Conservation (phyloP, 2,797 vertebrate species). For the Amphiprion clarkii region DNA sequence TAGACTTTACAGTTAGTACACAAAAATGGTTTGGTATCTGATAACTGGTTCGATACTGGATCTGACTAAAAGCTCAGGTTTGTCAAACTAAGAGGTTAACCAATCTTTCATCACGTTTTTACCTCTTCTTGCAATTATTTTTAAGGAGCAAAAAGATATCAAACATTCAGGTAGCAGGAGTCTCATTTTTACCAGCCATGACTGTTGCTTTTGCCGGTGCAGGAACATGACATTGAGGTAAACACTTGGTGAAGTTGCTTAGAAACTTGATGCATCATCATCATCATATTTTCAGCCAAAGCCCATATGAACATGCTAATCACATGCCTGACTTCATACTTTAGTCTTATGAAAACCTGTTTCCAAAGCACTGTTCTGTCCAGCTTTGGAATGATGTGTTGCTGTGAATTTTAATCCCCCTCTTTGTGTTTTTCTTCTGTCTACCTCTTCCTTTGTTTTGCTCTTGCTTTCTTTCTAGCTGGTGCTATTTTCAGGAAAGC, state of each 20-base stretch:
- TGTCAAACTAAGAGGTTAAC: not conserved
- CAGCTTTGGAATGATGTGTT: not conserved
- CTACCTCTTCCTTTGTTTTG: constrained; percentile 13
- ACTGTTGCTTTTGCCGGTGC: not conserved
- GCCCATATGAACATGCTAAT: constrained; percentile 12
- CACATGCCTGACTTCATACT: constrained; percentile 14
- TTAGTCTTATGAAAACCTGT: constrained; percentile 19
- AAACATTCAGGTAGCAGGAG: not conserved
- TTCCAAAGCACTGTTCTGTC: constrained; percentile 16
- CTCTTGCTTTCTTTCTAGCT: constrained; percentile 75
- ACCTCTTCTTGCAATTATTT: not conserved
- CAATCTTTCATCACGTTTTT: not conserved
- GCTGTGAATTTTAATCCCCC: constrained; percentile 39
- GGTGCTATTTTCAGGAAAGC: constrained; percentile 92
- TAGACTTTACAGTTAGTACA: not conserved
- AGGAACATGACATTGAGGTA: not conserved
- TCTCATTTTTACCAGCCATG: not conserved
- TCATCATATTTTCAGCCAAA: not conserved
- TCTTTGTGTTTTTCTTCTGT: not conserved
- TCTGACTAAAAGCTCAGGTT: not conserved
- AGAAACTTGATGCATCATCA: not conserved
- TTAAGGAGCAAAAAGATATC: not conserved
- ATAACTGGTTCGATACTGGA: not conserved
- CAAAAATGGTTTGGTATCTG: not conserved
- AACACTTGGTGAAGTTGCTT: not conserved